Conservation (phyloP, 1,140 invertebrate species). For the Drosophila baimaii region DNA sequence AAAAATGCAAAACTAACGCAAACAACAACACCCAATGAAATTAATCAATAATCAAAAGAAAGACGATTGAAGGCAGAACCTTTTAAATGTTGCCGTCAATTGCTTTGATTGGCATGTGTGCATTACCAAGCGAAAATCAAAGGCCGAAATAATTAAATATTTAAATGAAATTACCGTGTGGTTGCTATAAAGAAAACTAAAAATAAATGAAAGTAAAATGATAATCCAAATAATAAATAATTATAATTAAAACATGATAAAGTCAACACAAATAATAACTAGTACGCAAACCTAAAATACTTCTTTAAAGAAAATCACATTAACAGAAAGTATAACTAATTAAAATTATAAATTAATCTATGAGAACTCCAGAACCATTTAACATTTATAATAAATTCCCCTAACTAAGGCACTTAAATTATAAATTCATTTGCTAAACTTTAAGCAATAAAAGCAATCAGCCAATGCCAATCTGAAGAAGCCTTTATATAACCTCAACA, state of each 20-base stretch:
- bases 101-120: slow-evolving; percentile 41
- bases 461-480: slow-evolving; percentile 9
- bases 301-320: neutral
- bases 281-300: neutral
- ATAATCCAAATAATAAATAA: slow-evolving; percentile 30
- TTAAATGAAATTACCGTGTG: neutral
- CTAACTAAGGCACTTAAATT: neutral
- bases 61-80: slow-evolving; percentile 16
- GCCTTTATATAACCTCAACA: slow-evolving; percentile 31
- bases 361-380: neutral
- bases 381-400: neutral
- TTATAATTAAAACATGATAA: neutral
- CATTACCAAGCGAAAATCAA: slow-evolving; percentile 40
- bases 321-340: neutral
- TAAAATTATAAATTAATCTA: neutral
- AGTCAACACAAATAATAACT: too few species aligned
- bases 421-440: slow-evolving; percentile 4
- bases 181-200: neutral
- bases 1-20: slow-evolving; percentile 57
- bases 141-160: slow-evolving; percentile 29
- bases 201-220: neutral
- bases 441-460: slow-evolving; percentile 15
- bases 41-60: slow-evolving; percentile 62
- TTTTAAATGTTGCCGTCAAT: slow-evolving; percentile 38
- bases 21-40: slow-evolving; percentile 41